A percentile compares a stretch with the other conserved stretches of the same genome.
Evolutionary conservation across 2,113 vertebrate species (phyloP).

Genomic region (Chamaea fasciata): DNA sequence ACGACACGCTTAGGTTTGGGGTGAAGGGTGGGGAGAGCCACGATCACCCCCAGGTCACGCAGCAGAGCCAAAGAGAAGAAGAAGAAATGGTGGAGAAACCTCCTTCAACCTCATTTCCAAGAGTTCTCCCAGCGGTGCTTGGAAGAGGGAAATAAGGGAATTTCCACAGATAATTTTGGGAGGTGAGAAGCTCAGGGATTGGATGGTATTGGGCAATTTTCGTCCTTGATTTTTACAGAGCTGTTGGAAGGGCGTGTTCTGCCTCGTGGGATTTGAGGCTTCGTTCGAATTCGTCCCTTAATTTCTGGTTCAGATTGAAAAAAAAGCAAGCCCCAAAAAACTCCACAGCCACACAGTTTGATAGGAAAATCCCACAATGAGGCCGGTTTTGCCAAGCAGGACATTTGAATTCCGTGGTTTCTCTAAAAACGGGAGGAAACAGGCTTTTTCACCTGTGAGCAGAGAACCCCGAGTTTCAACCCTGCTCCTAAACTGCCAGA

Average conservation of each 20-base stretch:
- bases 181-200: background rate
- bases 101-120: background rate
- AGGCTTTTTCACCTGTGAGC: background rate
- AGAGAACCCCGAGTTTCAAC: fast-evolving
- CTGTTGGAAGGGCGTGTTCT: background rate
- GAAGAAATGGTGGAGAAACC: background rate
- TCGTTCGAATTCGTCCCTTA: background rate
- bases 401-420: background rate
- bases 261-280: background rate
- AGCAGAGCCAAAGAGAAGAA: background rate
- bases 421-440: background rate
- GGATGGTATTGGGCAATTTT: background rate
- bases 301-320: background rate
- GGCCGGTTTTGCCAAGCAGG: background rate
- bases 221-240: background rate
- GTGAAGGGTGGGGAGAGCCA: background rate
- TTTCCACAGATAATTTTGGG: background rate
- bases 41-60: background rate
- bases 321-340: background rate
- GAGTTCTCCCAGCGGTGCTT: background rate
- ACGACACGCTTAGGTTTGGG: background rate
- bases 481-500: background rate
- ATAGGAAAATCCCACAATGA: background rate
- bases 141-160: background rate
- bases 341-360: background rate